Evolutionary conservation across 2,113 vertebrate species (phyloP).

Genomic region (Zosterops japonicus): DNA sequence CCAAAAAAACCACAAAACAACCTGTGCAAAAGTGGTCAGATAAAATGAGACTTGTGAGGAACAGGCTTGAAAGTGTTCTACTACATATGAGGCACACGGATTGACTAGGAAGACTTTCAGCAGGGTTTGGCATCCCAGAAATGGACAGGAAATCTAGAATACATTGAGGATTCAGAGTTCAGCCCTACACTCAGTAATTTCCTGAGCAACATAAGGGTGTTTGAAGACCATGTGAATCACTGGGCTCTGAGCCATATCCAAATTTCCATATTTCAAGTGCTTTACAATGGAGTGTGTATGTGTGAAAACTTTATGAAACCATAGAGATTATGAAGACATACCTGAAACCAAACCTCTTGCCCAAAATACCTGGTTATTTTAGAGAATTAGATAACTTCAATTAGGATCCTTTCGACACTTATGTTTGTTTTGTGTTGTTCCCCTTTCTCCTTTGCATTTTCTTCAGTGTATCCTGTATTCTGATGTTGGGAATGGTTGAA

Average conservation of each 20-base stretch:
- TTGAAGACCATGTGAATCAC: neutral
- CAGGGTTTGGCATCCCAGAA: neutral
- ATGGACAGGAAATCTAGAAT: neutral
- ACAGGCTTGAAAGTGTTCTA: neutral
- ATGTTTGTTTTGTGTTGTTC: neutral
- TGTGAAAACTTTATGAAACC: neutral
- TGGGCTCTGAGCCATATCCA: neutral
- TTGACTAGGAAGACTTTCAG: neutral
- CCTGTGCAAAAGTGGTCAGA: neutral
- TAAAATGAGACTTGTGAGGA: neutral
- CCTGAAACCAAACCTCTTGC: neutral
- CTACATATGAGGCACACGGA: accelerated
- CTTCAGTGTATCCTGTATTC: neutral
- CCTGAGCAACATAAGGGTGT: neutral
- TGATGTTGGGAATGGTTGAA: neutral
- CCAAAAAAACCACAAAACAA: neutral
- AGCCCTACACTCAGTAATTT: neutral
- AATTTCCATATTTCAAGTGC: neutral
- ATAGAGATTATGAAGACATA: neutral
- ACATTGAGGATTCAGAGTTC: neutral
- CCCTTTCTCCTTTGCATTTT: neutral
- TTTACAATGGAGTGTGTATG: neutral
- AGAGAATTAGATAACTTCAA: neutral
- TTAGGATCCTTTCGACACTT: neutral
- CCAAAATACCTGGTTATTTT: neutral